Base-by-base conservation (phyloP, 1,140 invertebrate genomes). In the Drosophila eugracilis region DNA sequence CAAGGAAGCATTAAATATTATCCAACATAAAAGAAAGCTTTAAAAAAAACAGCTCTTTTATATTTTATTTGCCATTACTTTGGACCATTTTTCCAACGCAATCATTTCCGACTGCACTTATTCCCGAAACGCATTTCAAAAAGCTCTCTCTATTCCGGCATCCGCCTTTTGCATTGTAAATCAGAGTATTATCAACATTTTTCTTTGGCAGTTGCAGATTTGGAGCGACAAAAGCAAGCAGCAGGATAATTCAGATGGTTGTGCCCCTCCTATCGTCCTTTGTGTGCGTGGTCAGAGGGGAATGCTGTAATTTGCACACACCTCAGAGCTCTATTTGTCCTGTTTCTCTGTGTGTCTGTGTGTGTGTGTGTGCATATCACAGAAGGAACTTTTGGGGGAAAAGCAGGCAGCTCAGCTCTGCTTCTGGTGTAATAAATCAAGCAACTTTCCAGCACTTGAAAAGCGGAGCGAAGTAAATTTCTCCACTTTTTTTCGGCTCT, bases 401-500 rank as follows among this genome's bases (percentile, higher is more conserved):
- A 14, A 4, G 50, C 14, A 32, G 36, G 28, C 37, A 36, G 10
- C 30, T 58, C 32, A 58, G 44, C 39, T 39, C 30, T 59, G 54
- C 70, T 60, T 34, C 30, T 62, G 54, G 78, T 58, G 57, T 78
- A 88, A 88, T 88, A 88, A 88, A 88, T 88, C 83, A 88, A 88
- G 83, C 80, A 83, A 88, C 78, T 88, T 88, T 75, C 78, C 76
- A 78, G 84, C 71, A 78, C 83, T 88, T 81, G 78, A 83, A 83
- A 88, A 88, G 75, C 65, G 66, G 48, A 72, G 49, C 65, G 60
- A 88, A 86, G 74, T 77, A 75, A 77, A 78, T 63, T 69, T 85
- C 63, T 73, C 62, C 24, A 22, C 36, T 34, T 52, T 39, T 34
- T 47, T 24, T 41, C 32, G 36, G 22, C 21, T 49, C 37, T 58